phyloP scores from a whole-genome alignment of 2,888 invertebrate species.

The Arctia plantaginis region DNA sequence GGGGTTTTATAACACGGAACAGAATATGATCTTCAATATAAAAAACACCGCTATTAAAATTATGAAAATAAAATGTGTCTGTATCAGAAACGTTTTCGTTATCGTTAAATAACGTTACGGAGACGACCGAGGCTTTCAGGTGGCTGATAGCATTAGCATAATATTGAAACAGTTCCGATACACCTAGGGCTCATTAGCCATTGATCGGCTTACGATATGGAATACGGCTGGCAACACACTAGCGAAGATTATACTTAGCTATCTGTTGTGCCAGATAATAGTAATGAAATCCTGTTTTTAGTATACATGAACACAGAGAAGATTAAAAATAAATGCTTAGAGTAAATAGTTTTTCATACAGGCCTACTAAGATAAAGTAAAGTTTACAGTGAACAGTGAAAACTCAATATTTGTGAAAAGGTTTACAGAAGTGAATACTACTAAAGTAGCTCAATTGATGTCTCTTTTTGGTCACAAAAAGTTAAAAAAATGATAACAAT shows the following conservation, averaged over 20 bases:
- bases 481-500: not conserved
- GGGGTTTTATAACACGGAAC: not conserved
- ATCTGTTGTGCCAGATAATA: conserved; percentile 30
- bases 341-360: not conserved
- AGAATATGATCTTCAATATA: conserved; percentile 14
- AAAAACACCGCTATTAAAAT: conserved; percentile 45
- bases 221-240: conserved; percentile 49
- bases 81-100: conserved; percentile 58
- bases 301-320: not conserved
- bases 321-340: not conserved
- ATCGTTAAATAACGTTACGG: conserved; percentile 64
- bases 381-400: not conserved
- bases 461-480: not conserved
- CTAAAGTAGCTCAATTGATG: not conserved
- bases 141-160: conserved; percentile 81
- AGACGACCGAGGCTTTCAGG: conserved; percentile 67
- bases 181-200: conserved; percentile 78
- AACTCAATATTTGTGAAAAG: not conserved
- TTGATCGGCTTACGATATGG: conserved; percentile 75
- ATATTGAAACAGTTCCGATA: conserved; percentile 75
- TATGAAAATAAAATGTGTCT: conserved; percentile 49
- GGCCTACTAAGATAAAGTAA: not conserved
- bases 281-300: not conserved
- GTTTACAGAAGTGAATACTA: not conserved
- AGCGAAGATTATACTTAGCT: conserved; percentile 36